Evolutionary conservation across 2,888 invertebrate genomes (phyloP), one percentile per base, ranked within the genome.

Genomic region (Caradrina kadenii): DNA sequence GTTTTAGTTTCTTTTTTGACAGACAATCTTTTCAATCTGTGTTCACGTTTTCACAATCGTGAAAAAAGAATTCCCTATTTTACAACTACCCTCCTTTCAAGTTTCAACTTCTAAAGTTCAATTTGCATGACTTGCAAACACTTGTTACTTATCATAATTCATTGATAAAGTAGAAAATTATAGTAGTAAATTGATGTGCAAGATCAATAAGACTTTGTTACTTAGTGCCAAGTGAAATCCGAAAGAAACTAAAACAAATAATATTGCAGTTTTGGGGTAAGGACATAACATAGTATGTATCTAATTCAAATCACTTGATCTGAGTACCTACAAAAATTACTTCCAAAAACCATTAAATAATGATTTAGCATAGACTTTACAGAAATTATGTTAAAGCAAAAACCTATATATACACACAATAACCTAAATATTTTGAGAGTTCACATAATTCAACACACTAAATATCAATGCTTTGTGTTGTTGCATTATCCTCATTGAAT

Each of bases 31-130:
- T 21, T 17, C 15, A 56, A n/a, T n/a, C n/a, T 49, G n/a, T 19
- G 21, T 21, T 26, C 21, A 21, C 10, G n/a, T 19, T n/a, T 21
- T 26, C 21, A 21, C 10, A 65, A 31, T n/a, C 21, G 10, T 26
- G 17, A 26, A 55, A 61, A 10, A 11, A 8, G 0, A 19, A 13
- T 17, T 13, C 11, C 4, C 1, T 17, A 19, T n/a, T 48, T 17
- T n/a, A 49, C 17, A 17, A 49, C 71, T 70, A 62, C 54, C 48
- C 45, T 71, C 53, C 3, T 71, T 48, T 49, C 17, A 45, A 45
- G 17, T 45, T 17, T 11, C 4, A 15, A 60, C 19, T 61, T n/a
- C 11, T 17, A 6, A 8, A 19, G 11, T 31, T 55, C 3, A 48
- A n/a, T 42, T 26, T 69, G 13, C 45, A 53, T 48, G 53, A n/a